Base-by-base conservation (phyloP, 2,888 invertebrate genomes). In the Tipula unca region DNA sequence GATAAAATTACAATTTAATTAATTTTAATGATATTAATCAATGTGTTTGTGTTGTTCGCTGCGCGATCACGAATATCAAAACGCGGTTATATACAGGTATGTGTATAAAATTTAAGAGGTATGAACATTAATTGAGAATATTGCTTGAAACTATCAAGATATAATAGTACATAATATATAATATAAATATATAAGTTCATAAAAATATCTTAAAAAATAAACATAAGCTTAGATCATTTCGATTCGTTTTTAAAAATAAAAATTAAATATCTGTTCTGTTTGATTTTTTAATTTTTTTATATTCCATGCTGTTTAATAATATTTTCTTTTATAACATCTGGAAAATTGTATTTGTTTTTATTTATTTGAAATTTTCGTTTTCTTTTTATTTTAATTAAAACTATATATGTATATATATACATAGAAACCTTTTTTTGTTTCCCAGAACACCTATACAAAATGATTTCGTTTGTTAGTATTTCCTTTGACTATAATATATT, bases 11-110 rank as follows among this genome's bases (percentile, higher is more conserved):
- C 69, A 13, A 69, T 69, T 69, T 69, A 69, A 69, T 69, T 69
- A 69, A 69, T 69, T 69, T 69, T 69, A 69, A 69, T 69, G 69
- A 69, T 69, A 69, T 69, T 69, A 69, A 69, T 48, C 48, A 48
- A 17, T 48, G 48, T 17, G 48, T 5, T 48, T 48, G 48, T 17
- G 48, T 25, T 6, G 10, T 69, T 69, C 25, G 69, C 25, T 69
- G 69, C 25, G 69, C 69, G 69, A 69, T 69, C 69, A 69, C 69
- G 69, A 69, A 17, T 17, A 54, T 54, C 17, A 54, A 54, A 17
- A 54, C 20, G 48, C 48, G 17, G 17, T 39, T 10, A 39, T 39
- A 39, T 8, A 8, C 10, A 39, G 0, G 1, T 39, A 39, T 39
- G 13, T 39, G 10, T 39, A 39, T 39, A 39, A 17, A 54, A 54